These are phyloP conservation scores for Microtus pennsylvanicus DNA, from an alignment of 2,113 vertebrate species.

Conservation along the genomic window DNA sequence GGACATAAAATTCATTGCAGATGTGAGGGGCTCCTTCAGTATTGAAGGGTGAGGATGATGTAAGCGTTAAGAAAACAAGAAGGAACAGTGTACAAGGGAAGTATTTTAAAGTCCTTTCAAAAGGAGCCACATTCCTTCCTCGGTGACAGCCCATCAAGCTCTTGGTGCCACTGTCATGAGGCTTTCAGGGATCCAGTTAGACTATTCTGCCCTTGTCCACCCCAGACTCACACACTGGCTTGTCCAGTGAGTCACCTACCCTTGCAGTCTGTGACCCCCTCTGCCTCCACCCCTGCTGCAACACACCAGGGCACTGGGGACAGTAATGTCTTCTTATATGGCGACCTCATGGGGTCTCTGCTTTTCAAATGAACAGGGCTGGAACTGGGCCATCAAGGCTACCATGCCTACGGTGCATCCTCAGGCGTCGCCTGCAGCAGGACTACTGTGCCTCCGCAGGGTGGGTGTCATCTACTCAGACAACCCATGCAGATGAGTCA, in stretches of 20 bases:
- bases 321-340: not conserved
- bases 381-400: not conserved
- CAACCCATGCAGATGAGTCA: not conserved
- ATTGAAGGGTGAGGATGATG: not conserved
- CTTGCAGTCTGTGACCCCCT: not conserved
- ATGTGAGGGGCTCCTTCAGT: not conserved
- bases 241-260: not conserved
- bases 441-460: not conserved
- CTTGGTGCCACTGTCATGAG: not conserved
- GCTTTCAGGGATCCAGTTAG: not conserved
- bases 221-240: not conserved
- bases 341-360: not conserved
- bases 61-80: not conserved
- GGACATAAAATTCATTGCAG: not conserved
- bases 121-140: not conserved
- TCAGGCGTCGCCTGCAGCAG: not conserved
- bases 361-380: not conserved
- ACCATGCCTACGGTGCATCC: fast-evolving
- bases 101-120: not conserved
- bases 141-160: not conserved
- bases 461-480: not conserved
- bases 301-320: not conserved
- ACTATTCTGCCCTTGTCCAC: not conserved
- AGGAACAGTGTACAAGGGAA: not conserved
- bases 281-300: not conserved